Conservation (phyloP, 1,140 invertebrate species). For the Drosophila pallidifrons region DNA sequence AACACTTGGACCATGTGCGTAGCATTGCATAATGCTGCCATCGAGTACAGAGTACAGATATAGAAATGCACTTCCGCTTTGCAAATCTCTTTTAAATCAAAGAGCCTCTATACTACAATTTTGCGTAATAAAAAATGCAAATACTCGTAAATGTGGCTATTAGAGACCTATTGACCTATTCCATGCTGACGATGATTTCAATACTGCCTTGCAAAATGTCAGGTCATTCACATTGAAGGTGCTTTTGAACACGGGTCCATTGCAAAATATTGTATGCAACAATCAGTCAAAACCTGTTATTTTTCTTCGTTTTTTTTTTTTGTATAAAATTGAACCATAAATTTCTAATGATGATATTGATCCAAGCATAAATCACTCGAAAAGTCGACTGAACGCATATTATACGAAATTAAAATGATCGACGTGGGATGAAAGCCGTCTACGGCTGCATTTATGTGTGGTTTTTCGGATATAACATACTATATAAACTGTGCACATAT, state of each 20-base stretch:
- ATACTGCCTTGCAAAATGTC: conserved; percentile 30
- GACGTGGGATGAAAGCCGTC: conserved; percentile 39
- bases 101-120: not conserved
- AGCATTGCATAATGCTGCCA: not conserved
- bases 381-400: conserved; percentile 38
- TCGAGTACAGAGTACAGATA: not conserved
- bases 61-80: conserved; percentile 1
- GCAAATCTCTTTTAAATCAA: no score
- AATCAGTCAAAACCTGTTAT: conserved; percentile 50
- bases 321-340: conserved; percentile 61
- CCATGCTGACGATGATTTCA: conserved; percentile 11
- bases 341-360: conserved; percentile 65
- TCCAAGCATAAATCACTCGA: conserved; percentile 49
- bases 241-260: not conserved
- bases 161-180: conserved; percentile 21
- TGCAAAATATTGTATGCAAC: conserved; percentile 31
- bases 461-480: conserved; percentile 15
- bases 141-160: not conserved
- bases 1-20: conserved; percentile 2
- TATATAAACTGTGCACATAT: conserved; percentile 9
- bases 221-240: conserved; percentile 29
- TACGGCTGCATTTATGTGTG: conserved; percentile 7
- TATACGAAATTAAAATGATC: conserved; percentile 53
- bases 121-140: conserved; percentile 4
- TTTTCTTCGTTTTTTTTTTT: conserved; percentile 30